Base-by-base conservation (phyloP, 1,140 invertebrate genomes). In the Phymastichus coffea region DNA sequence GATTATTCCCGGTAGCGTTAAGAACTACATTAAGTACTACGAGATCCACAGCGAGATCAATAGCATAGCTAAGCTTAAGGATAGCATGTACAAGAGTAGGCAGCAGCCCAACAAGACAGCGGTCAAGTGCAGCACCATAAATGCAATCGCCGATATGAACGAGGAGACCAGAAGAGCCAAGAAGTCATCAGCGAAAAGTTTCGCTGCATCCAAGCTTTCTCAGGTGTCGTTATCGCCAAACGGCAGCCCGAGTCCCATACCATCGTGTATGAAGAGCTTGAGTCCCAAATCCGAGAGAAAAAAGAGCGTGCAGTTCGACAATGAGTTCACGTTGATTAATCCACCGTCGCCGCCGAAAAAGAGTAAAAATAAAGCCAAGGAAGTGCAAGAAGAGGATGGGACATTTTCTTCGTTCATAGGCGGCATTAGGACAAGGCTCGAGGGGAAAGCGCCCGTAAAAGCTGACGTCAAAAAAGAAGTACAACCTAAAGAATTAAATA, bases 1-100 rank as follows among this genome's bases (percentile, higher is more conserved):
- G 38, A 78, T 78, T 70, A 65, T 63, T 52, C 74, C 75, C 10
- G 77, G 77, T 74, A 79, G 73, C 63, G 77, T 79, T 74, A 77
- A 63, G 41, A 78, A 58, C 52, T 78, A 75, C 48, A 70, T 80
- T 57, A 69, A 75, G 43, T 75, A 75, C 61, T 79, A 78, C 61
- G 77, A 80, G 60, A 69, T 76, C 58, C 67, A 72, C 43, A 57
- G 47, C 19, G 68, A 77, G 52, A 66, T 61, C 28, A 47, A 37
- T 33, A 43, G 9, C 54, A 51, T 60, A 52, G 28, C 53, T 61
- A 62, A 61, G 44, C 51, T 59, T 64, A 64, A 57, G 22, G 56
- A 61, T 56, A 58, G 61, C 57, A 35, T 30, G n/a, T n/a, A n/a
- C n/a, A n/a, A n/a, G n/a, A n/a, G n/a, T n/a, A n/a, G n/a, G n/a